Base-by-base conservation (phyloP, 2,113 vertebrate species). In the Atherinomorus stipes region DNA sequence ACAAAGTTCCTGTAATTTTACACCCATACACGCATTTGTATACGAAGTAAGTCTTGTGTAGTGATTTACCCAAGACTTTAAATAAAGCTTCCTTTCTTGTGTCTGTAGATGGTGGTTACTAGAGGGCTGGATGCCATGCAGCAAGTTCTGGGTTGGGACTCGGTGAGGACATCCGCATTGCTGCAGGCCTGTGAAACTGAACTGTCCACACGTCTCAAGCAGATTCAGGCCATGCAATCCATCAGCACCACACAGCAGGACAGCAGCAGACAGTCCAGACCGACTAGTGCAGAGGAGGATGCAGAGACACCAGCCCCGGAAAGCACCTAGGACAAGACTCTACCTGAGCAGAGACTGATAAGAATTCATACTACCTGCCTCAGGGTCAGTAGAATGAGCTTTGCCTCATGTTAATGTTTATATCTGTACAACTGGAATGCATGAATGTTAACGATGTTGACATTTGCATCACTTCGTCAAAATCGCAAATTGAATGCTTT, bases 171-270 rank as follows among this genome's bases (percentile, higher is more conserved):
- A 0, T 60, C 77, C 0, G 52, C n/a, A 0, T 71, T 95, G 87
- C 64, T 93, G 54, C 80, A 90, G 71, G 87, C 88, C 74, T 94
- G 93, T 21, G 69, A 92, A 44, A 76, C 63, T 0, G 91, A 95
- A 84, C 87, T 95, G 76, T 76, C 26, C 44, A 34, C 21, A 49
- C 91, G 94, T 68, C 86, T 94, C 18, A 84, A 74, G 86, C 87
- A 91, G 81, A 72, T 93, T 62, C 91, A 90, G 82, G 85, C 89
- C 19, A 59, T 93, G 70, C 89, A 89, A 37, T 93, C 90, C 12
- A 88, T 95, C 81, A 87, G 71, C 76, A 80, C 42, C 79, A 45
- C 88, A 0, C 78, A 87, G 78, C 52, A 7, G 28, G 70, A 50
- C 66, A 21, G 56, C 78, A 47, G 44, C 44, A 76, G 34, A 63